These are phyloP conservation scores for Tragelaphus buxtoni DNA, from an alignment of 2,113 vertebrate species.

Conservation along the genomic window DNA sequence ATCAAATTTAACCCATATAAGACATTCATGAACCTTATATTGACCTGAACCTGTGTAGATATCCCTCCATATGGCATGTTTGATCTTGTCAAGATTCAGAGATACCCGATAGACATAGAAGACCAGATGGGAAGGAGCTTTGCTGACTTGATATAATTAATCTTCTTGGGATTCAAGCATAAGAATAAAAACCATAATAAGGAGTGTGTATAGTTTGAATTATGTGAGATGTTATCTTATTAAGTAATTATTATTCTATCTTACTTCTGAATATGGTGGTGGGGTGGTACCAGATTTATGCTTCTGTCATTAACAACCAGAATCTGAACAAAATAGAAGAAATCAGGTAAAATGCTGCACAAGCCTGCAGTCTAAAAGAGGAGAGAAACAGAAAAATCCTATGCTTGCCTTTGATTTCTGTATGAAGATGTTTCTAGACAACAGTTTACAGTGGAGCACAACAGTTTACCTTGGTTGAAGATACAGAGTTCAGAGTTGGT, in stretches of 20 bases:
- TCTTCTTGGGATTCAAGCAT: constrained; percentile 62
- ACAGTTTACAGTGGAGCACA: background rate
- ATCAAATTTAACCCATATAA: constrained; percentile 42
- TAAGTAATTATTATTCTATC: background rate
- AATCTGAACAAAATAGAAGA: background rate
- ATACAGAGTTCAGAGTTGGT: background rate
- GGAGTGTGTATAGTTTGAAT: background rate
- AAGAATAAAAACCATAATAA: constrained; percentile 25
- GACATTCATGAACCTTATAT: constrained; percentile 41
- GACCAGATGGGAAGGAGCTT: constrained; percentile 53
- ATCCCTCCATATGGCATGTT: constrained; percentile 53
- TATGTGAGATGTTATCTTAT: background rate
- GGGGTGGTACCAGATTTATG: background rate
- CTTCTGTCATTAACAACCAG: background rate
- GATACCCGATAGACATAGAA: constrained; percentile 39
- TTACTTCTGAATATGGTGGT: background rate
- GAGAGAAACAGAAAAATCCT: background rate
- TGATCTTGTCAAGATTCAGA: constrained; percentile 59
- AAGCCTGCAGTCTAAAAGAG: background rate
- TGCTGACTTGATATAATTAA: constrained; percentile 56
- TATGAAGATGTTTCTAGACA: background rate
- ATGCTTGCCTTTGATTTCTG: background rate
- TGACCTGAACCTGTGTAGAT: constrained; percentile 46
- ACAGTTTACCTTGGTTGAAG: background rate
- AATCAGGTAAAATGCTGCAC: background rate